Evolutionary conservation across 1,140 invertebrate genomes (phyloP), one percentile per base, ranked within the genome.

Genomic region (Palaemon carinicauda): DNA sequence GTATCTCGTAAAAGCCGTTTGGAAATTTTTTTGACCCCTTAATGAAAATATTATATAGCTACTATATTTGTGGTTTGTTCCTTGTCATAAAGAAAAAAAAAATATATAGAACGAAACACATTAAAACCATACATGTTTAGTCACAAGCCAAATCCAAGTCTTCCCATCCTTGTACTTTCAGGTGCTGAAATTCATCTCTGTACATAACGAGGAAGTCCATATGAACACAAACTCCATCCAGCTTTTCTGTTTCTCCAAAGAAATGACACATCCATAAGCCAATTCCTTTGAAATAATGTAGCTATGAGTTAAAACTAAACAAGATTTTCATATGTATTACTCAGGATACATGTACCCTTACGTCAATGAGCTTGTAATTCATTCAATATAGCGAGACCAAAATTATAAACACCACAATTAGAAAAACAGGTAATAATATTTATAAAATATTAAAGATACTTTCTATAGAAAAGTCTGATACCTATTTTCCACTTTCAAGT

Each of bases 111-210:
- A 33, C 41, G n/a, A 21, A 33, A 17, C 41, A 17, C 19, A 24
- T 21, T 50, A 75, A 50, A 50, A 75, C 41, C 73, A 69, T 29
- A 75, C 33, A 33, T 12, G 12, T 31, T 19, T 60, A 80, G 51
- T 60, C 31, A 54, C 78, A 60, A 56, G 78, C 78, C 78, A 80
- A 60, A 56, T 60, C 78, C 78, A 80, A 80, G 41, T 60, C 78
- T 80, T 80, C 53, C 56, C 41, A 69, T 71, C 84, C 77, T 86
- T 86, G 84, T 86, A 86, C 84, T 86, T 41, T 86, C 84, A 86
- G 84, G 84, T 86, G 84, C 84, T 86, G 77, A 19, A 53, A 80
- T n/a, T 80, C 53, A 53, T 86, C 27, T 69, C 65, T 41, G 41
- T 41, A 41, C 41, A 41, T 41, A 41, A 41, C 41, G 7, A 41